Base-by-base conservation (phyloP, 2,113 vertebrate species). In the Calcarius ornatus region DNA sequence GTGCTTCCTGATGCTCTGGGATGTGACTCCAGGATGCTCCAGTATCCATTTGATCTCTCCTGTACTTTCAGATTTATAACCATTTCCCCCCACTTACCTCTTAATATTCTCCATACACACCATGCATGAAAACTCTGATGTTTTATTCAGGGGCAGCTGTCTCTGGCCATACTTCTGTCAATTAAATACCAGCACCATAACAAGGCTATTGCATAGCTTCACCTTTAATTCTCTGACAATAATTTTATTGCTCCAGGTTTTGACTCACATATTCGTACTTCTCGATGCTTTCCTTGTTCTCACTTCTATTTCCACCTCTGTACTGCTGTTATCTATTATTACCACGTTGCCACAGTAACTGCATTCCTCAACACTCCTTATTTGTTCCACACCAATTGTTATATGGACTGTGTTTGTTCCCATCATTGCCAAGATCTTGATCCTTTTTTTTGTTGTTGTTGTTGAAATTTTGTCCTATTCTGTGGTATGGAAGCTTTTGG, bases 341-440 rank as follows among this genome's bases (percentile, higher is more conserved):
- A 87, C 61, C 53, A 88, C 53, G 94, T 96, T 95, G 91, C 93
- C 91, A 92, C 89, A 95, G 94, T 86, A 95, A 96, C 95, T 86
- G 61, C 72, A 81, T 95, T 95, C 84, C 91, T 87, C 89, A 92
- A 85, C 81, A 65, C n/a, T 92, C 78, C 43, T 68, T 86, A 65
- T 94, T 96, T 94, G 91, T 87, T 96, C 78, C 78, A 69, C 60
- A 81, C 22, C 80, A 64, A 54, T 94, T 97, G 77, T 94, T 92
- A 53, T 38, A 91, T 6, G 73, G 77, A 89, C 65, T 56, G 19
- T 69, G 73, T 87, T 91, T 91, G 43, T 68, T 92, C 43, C 57
- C 37, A 35, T 65, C 35, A 2, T 68, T 53, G 57, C 78, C 80
- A 91, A 81, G 61, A 91, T 89, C 65, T 79, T n/a, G 7, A 35